Evolutionary conservation across 2,113 vertebrate genomes (phyloP), one percentile per base, ranked within the genome.

Genomic region (Platichthys stellatus): DNA sequence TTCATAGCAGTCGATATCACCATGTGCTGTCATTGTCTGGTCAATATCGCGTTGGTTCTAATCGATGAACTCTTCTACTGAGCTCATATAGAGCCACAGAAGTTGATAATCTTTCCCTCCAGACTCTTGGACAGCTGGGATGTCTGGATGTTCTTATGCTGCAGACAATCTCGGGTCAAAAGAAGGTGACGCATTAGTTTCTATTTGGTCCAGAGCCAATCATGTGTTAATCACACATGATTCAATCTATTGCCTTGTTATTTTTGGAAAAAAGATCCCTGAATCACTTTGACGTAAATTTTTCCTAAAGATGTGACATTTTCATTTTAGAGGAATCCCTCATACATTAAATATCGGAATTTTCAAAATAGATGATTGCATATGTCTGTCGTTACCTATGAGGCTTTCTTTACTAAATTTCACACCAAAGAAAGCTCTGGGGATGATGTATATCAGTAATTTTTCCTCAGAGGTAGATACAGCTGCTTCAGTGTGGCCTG

Each of bases 401-500:
- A 7, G 24, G 23, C 18, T n/a, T 72, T 68, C 66, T 21, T 64
- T 43, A 57, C 53, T 49, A 23, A 74, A 74, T n/a, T 21, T 53
- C 38, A 20, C 62, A 68, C 63, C 64, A 62, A 14, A 57, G 15
- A 49, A 31, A 66, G 72, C 69, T 15, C 20, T 10, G 63, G 53
- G 53, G 63, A 69, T 66, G 53, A 74, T 5, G 14, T 60, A 45
- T 79, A 43, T 62, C 61, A 53, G 62, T 62, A 49, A 67, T 68
- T 76, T 59, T 78, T 54, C 54, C 63, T 84, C 71, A 81, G 66
- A 86, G 80, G 78, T 65, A 88, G 62, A 76, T 77, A 12, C 77
- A 87, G 86, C 88, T 87, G 86, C 88, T 86, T 87, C 57, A 66
- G 65, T 78, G 78, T 74, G 51, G 47, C 68, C 76, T 75, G 73